Evolutionary conservation across 2,888 invertebrate genomes (phyloP).

Genomic region (Lumbricus terrestris): DNA sequence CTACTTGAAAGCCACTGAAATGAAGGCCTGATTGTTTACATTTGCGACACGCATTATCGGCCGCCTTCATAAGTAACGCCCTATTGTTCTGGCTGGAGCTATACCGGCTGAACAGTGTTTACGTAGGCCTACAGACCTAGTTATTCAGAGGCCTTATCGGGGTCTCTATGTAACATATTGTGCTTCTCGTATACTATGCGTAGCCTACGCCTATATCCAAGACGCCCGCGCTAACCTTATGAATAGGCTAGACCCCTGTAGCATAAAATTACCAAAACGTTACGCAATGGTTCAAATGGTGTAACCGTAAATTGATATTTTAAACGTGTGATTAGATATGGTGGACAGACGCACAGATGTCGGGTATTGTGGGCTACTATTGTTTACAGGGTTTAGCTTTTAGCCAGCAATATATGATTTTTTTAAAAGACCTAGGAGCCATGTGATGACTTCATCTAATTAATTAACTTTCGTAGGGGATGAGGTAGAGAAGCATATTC

Average conservation of each 20-base stretch:
- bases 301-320: too few relatives aligned
- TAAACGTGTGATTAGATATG: too few relatives aligned
- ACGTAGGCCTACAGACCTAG: neutral
- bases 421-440: too few relatives aligned
- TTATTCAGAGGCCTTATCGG: neutral
- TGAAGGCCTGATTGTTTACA: neutral
- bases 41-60: neutral
- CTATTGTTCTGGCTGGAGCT: neutral
- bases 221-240: neutral
- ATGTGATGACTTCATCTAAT: too few relatives aligned
- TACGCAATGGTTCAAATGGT: neutral
- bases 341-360: too few relatives aligned
- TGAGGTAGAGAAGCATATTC: too few relatives aligned
- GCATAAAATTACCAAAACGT: too few relatives aligned
- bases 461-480: too few relatives aligned
- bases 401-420: too few relatives aligned
- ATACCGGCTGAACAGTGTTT: neutral
- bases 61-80: neutral
- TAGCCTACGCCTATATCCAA: neutral
- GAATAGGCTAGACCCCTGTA: too few relatives aligned
- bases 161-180: neutral
- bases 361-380: too few relatives aligned
- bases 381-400: neutral
- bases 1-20: neutral
- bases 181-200: neutral